Evolutionary conservation across 2,797 vertebrate species (phyloP).

Genomic region (Uromys caudimaculatus): DNA sequence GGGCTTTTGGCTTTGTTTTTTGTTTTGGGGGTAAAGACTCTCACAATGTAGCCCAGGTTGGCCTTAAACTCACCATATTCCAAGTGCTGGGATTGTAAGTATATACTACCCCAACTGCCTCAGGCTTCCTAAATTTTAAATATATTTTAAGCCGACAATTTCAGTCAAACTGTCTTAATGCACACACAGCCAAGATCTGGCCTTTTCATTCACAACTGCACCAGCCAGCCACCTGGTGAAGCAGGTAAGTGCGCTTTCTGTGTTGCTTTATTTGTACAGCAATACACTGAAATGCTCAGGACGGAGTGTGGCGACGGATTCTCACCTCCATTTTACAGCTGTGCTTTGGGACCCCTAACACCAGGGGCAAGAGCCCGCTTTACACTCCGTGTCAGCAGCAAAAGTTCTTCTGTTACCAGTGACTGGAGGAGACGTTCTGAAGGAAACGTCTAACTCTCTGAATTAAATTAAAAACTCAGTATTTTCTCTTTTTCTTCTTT

Average conservation of each 20-base stretch:
- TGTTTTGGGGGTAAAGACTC: not conserved
- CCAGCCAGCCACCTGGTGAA: conserved; percentile 11
- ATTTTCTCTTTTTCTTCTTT: not conserved
- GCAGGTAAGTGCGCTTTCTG: not conserved
- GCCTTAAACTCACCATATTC: not conserved
- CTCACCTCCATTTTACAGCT: conserved; percentile 56
- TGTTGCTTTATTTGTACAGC: not conserved
- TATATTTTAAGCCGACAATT: conserved; percentile 16
- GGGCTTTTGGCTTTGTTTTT: not conserved
- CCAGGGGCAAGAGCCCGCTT: conserved; percentile 20
- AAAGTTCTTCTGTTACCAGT: not conserved
- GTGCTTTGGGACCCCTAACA: not conserved
- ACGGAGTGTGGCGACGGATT: conserved; percentile 28
- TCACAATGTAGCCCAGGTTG: not conserved
- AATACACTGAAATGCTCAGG: not conserved
- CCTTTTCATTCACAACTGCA: conserved; percentile 14
- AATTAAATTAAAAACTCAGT: conserved; percentile 44
- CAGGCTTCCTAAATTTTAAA: conserved; percentile 48
- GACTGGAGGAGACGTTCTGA: not conserved
- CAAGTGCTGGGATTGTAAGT: not conserved
- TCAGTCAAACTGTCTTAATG: conserved; percentile 13
- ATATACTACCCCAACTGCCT: not conserved
- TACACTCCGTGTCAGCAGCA: not conserved
- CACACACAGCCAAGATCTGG: not conserved
- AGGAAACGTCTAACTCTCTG: conserved; percentile 48